These are phyloP conservation scores for Nephila pilipes DNA, from an alignment of 1,140 invertebrate genomes.

Conservation along the genomic window DNA sequence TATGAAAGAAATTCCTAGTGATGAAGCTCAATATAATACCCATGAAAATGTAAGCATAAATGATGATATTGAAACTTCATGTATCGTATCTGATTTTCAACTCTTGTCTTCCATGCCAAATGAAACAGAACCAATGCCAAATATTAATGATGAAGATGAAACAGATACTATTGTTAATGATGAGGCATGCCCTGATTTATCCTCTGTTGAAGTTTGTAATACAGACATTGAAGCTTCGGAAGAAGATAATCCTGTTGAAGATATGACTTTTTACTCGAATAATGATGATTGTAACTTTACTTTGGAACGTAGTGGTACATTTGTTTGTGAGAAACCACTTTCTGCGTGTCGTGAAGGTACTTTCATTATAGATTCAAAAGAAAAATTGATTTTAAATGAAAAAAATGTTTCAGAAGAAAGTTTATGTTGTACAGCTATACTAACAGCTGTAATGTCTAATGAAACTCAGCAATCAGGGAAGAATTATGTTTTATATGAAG, in stretches of 20 bases:
- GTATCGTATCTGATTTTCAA: neutral
- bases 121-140: slow-evolving; percentile 50
- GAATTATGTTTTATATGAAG: slow-evolving; percentile 69
- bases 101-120: slow-evolving; percentile 34
- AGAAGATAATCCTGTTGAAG: neutral
- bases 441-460: slow-evolving; percentile 31
- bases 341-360: slow-evolving; percentile 68
- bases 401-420: slow-evolving; percentile 43
- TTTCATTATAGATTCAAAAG: slow-evolving; percentile 64
- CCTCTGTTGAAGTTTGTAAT: neutral
- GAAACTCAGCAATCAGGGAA: slow-evolving; percentile 36
- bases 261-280: neutral
- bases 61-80: neutral
- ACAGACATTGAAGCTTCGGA: neutral
- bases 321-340: slow-evolving; percentile 58
- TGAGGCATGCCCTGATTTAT: neutral
- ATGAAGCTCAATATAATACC: neutral
- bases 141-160: slow-evolving; percentile 4
- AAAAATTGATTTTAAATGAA: slow-evolving; percentile 4
- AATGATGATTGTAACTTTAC: neutral
- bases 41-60: neutral
- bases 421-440: slow-evolving; percentile 41
- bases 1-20: neutral
- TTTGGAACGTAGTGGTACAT: slow-evolving; percentile 50
- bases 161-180: neutral